Evolutionary conservation across 2,888 invertebrate species (phyloP).

Genomic region (Hetaerina titia): DNA sequence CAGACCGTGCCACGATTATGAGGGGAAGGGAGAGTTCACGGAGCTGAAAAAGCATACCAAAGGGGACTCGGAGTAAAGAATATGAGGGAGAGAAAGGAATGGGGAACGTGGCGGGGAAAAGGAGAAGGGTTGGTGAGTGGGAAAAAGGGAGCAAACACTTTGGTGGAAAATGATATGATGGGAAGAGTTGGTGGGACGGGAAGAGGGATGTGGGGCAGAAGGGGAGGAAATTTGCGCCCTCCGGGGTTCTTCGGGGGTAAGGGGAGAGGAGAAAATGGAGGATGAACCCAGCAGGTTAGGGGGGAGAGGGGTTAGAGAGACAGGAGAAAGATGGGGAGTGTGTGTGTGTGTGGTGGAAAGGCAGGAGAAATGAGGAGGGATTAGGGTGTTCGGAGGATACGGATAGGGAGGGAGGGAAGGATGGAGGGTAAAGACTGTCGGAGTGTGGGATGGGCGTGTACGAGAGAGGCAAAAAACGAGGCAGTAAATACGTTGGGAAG

Average conservation of each 20-base stretch:
- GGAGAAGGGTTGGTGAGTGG: background rate
- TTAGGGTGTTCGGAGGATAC: background rate
- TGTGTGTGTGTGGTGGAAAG: too few relatives aligned
- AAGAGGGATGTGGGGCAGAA: background rate
- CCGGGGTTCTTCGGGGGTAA: background rate
- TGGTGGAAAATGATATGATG: too few relatives aligned
- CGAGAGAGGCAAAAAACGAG: background rate
- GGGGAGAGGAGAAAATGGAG: background rate
- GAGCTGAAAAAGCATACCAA: too few relatives aligned
- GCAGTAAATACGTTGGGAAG: background rate
- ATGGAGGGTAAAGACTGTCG: background rate
- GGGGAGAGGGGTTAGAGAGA: background rate
- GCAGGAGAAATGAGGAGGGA: background rate
- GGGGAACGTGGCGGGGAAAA: background rate
- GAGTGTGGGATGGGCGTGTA: background rate
- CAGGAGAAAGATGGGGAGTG: background rate
- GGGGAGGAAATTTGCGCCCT: background rate
- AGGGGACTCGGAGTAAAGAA: background rate
- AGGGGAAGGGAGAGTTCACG: background rate
- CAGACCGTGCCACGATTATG: background rate
- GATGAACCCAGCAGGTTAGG: background rate
- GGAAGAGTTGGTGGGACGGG: background rate
- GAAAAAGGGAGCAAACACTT: background rate
- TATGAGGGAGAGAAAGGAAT: background rate
- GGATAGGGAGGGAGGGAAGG: background rate